phyloP scores from a whole-genome alignment of 2,113 vertebrate species.

The Polypterus senegalus region DNA sequence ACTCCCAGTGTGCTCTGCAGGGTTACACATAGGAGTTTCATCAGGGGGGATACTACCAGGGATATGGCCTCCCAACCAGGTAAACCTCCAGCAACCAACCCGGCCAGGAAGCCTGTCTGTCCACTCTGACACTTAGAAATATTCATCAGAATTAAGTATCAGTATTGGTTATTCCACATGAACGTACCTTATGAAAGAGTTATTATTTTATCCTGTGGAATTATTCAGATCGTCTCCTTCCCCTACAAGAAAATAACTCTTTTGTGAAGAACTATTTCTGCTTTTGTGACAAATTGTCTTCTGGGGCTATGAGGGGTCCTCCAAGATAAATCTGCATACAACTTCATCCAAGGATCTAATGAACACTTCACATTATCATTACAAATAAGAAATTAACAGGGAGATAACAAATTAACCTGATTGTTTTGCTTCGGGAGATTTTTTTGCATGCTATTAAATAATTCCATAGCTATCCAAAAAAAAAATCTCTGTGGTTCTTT shows the following conservation, averaged over 20 bases:
- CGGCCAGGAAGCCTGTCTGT: no score
- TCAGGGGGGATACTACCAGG: no score
- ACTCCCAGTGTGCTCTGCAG: no score
- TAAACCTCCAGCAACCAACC: no score
- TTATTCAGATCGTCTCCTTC: slow-evolving; percentile 7
- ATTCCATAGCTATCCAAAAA: slow-evolving; percentile 51
- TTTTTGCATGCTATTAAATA: slow-evolving; percentile 53
- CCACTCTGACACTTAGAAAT: no score
- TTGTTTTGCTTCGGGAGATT: slow-evolving; percentile 53
- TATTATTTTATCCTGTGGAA: slow-evolving; percentile 7
- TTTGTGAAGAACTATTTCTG: slow-evolving; percentile 79
- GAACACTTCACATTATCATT: slow-evolving; percentile 74
- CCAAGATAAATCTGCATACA: slow-evolving; percentile 68
- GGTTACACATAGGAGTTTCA: no score
- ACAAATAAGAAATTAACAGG: slow-evolving; percentile 71
- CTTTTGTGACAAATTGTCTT: slow-evolving; percentile 77
- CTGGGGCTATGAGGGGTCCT: slow-evolving; percentile 67
- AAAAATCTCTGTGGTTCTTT: slow-evolving; percentile 22
- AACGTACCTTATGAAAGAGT: background rate
- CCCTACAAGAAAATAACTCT: slow-evolving; percentile 13
- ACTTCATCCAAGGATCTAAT: slow-evolving; percentile 71
- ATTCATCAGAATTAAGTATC: no score
- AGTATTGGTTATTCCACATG: no score
- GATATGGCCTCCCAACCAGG: no score
- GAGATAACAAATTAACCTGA: slow-evolving; percentile 63